These are phyloP conservation scores for Achlya flavicornis DNA, from an alignment of 2,888 invertebrate species.

Conservation along the genomic window DNA sequence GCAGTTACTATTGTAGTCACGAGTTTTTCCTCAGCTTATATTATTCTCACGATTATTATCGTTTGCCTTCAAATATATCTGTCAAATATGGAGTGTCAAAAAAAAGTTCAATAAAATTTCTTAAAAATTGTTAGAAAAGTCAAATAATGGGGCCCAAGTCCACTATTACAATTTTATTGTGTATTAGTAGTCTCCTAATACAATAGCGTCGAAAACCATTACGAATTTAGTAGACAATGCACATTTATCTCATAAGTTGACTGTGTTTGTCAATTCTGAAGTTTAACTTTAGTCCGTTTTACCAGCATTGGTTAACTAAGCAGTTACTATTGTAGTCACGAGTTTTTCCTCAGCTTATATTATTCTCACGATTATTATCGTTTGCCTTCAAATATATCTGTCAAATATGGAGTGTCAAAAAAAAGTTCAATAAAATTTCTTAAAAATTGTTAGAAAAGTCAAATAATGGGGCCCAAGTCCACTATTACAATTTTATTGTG, in stretches of 20 bases:
- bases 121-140: background rate
- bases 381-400: constrained; percentile 55
- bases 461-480: background rate
- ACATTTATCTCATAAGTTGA: background rate
- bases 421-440: background rate
- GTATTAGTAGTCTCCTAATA: no score
- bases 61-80: constrained; percentile 55
- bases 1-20: constrained; percentile 33
- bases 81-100: constrained; percentile 46
- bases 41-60: constrained; percentile 57
- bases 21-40: constrained; percentile 43
- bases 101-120: background rate
- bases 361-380: constrained; percentile 57
- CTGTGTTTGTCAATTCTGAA: background rate
- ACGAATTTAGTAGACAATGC: no score
- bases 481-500: no score
- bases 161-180: no score
- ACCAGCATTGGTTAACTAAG: constrained; percentile 32
- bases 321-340: constrained; percentile 35
- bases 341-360: constrained; percentile 43
- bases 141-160: background rate
- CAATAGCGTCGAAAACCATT: no score
- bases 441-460: background rate
- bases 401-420: constrained; percentile 45
- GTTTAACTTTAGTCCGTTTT: background rate